Evolutionary conservation across 2,113 vertebrate genomes (phyloP).

Genomic region (Ifrita kowaldi): DNA sequence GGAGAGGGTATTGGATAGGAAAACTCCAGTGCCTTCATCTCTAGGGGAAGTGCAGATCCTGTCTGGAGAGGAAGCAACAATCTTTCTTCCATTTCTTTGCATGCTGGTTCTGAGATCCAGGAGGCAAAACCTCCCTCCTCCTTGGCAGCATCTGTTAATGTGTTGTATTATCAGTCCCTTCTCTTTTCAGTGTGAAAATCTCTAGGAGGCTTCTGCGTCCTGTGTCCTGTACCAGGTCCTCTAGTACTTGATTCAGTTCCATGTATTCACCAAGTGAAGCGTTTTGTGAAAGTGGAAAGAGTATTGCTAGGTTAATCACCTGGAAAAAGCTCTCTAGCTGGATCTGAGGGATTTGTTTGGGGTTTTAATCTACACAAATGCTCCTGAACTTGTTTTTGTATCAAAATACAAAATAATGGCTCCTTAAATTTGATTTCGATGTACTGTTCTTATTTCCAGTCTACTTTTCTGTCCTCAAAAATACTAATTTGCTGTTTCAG

Average conservation of each 20-base stretch:
- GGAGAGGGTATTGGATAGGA: not conserved
- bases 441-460: not conserved
- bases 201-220: not conserved
- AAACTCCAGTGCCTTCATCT: not conserved
- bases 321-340: not conserved
- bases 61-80: not conserved
- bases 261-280: rapidly evolving
- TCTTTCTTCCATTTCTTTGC: not conserved
- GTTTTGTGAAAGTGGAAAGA: not conserved
- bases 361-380: not conserved
- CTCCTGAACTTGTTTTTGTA: not conserved
- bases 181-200: not conserved
- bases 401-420: not conserved
- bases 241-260: not conserved
- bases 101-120: not conserved
- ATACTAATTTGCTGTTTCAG: not conserved
- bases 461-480: not conserved
- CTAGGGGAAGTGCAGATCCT: not conserved
- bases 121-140: not conserved
- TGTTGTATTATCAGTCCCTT: not conserved
- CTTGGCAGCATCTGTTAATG: not conserved
- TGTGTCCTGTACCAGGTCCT: not conserved
- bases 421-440: not conserved
- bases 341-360: not conserved
- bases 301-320: not conserved